phyloP scores from a whole-genome alignment of 2,888 invertebrate genomes.

The Eledona agricola region DNA sequence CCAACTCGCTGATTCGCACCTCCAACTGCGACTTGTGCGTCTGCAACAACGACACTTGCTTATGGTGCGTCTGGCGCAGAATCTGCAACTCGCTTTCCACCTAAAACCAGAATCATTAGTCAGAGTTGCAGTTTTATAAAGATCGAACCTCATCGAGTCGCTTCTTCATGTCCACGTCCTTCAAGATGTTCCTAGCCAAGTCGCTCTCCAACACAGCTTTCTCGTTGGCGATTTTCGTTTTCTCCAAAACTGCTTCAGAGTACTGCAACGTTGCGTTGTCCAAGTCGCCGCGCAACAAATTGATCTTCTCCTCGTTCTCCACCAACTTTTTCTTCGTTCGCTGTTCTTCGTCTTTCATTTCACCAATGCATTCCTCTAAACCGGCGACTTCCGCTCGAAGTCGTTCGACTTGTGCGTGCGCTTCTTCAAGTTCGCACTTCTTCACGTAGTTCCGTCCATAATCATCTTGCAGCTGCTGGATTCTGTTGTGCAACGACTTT shows the following conservation, averaged over 20 bases:
- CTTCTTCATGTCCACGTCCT: constrained; percentile 13
- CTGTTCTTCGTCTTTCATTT: constrained; percentile 61
- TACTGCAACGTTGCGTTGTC: constrained; percentile 78
- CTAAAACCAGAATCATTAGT: constrained; percentile 36
- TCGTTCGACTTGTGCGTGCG: constrained; percentile 60
- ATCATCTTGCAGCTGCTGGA: constrained; percentile 61
- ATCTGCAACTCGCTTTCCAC: constrained; percentile 55
- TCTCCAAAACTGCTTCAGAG: constrained; percentile 77
- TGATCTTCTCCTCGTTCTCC: constrained; percentile 64
- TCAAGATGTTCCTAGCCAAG: constrained; percentile 64
- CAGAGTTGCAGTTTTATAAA: no score
- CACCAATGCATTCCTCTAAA: constrained; percentile 62
- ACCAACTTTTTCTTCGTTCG: constrained; percentile 61
- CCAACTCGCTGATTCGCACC: constrained; percentile 60
- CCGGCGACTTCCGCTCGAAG: constrained; percentile 44
- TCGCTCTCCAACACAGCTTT: constrained; percentile 73
- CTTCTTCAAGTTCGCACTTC: constrained; percentile 67
- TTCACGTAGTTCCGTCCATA: constrained; percentile 67
- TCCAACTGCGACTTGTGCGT: constrained; percentile 64
- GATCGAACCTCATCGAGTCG: constrained; percentile 20
- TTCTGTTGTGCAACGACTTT: constrained; percentile 50
- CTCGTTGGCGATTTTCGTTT: constrained; percentile 77
- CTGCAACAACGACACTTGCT: constrained; percentile 51
- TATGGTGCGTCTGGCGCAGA: constrained; percentile 50
- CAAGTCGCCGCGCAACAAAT: constrained; percentile 69